Conservation (phyloP, 1,140 invertebrate species). For the Nixonia krombeini region DNA sequence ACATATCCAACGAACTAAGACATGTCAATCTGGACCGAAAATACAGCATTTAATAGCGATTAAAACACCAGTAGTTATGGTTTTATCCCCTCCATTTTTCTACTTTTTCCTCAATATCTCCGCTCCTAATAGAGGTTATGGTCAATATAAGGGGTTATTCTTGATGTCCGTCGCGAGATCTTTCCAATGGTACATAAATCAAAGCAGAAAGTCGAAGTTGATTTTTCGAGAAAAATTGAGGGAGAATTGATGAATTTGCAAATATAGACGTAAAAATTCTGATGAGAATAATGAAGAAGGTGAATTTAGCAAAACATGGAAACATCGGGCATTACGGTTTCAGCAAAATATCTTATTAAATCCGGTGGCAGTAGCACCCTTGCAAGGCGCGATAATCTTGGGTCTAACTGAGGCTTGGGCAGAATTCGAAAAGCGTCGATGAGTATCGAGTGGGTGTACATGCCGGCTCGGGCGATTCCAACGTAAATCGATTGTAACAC, state of each 20-base stretch:
- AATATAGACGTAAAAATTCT: background rate
- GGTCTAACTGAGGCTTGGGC: slow-evolving; percentile 31
- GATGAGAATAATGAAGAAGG: background rate
- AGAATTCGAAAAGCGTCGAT: slow-evolving; percentile 46
- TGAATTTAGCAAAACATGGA: slow-evolving; percentile 8
- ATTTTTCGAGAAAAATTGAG: too few relatives aligned
- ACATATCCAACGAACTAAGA: too few relatives aligned
- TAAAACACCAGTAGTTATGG: too few relatives aligned
- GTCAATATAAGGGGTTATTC: too few relatives aligned
- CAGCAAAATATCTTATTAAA: slow-evolving; percentile 41
- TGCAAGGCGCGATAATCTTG: slow-evolving; percentile 45
- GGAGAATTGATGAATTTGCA: too few relatives aligned
- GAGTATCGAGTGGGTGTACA: slow-evolving; percentile 47
- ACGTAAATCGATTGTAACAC: slow-evolving; percentile 56
- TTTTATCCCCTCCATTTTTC: too few relatives aligned
- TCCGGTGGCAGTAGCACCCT: slow-evolving; percentile 17
- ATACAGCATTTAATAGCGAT: too few relatives aligned
- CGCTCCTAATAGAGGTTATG: too few relatives aligned
- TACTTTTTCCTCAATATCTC: too few relatives aligned
- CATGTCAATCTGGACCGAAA: too few relatives aligned
- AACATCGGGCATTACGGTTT: slow-evolving; percentile 39
- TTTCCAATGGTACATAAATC: background rate
- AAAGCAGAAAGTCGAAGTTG: background rate
- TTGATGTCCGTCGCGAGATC: too few relatives aligned
- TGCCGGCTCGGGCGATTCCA: slow-evolving; percentile 44